Evolutionary conservation across 2,113 vertebrate species (phyloP).

Genomic region (Odocoileus virginianus): DNA sequence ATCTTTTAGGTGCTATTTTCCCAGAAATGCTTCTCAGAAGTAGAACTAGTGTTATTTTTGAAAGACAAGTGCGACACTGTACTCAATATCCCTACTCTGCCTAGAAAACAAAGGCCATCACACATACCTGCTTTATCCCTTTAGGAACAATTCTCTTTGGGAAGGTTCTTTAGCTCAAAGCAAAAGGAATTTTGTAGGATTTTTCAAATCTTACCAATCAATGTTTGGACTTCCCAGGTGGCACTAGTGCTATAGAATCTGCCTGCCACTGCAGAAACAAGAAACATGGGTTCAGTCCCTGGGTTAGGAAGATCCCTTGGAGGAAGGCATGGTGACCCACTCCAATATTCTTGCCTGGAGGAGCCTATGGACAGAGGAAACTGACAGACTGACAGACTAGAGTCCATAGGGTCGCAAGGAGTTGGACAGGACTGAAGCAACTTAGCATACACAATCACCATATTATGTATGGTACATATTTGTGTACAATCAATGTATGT

Average conservation of each 20-base stretch:
- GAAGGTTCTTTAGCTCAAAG: background rate
- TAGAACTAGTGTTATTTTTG: background rate
- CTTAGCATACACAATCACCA: background rate
- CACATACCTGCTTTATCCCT: background rate
- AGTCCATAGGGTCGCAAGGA: background rate
- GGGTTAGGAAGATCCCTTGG: background rate
- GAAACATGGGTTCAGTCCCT: background rate
- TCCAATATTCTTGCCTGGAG: background rate
- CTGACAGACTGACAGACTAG: background rate
- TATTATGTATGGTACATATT: background rate
- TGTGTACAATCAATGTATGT: background rate
- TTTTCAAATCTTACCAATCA: background rate
- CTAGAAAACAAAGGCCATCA: background rate
- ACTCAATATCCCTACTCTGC: background rate
- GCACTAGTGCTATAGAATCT: background rate
- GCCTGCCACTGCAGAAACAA: background rate
- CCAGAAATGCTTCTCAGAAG: background rate
- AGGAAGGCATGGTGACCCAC: background rate
- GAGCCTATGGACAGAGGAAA: background rate
- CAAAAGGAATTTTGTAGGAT: background rate
- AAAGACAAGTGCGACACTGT: background rate
- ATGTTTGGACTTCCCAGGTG: background rate
- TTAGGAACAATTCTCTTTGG: background rate
- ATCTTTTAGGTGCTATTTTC: background rate
- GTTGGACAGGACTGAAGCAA: background rate